These are phyloP conservation scores for Donacobius atricapilla DNA, from an alignment of 2,113 vertebrate species.

Conservation along the genomic window DNA sequence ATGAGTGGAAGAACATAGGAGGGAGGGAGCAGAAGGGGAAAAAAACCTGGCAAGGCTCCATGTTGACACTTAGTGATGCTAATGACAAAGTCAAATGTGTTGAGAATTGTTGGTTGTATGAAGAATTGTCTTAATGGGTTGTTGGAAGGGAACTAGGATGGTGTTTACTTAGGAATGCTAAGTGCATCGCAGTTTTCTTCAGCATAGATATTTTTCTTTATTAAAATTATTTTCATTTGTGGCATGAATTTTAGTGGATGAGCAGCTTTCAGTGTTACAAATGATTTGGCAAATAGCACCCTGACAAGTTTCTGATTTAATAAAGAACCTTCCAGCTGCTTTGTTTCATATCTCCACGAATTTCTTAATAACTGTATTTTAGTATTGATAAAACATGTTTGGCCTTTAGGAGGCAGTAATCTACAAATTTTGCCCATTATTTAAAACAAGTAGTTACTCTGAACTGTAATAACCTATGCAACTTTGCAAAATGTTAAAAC, in stretches of 20 bases:
- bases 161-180: not conserved
- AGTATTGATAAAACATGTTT: not conserved
- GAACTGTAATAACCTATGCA: not conserved
- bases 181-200: not conserved
- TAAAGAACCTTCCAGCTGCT: not conserved
- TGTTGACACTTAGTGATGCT: not conserved
- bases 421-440: not conserved
- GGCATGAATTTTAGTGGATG: not conserved
- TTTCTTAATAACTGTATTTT: not conserved
- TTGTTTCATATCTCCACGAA: not conserved
- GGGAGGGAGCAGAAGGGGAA: not conserved
- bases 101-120: not conserved
- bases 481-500: not conserved
- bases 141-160: not conserved
- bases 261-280: not conserved
- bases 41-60: accelerated
- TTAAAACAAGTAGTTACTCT: not conserved
- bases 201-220: not conserved
- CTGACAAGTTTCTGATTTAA: not conserved
- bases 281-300: not conserved
- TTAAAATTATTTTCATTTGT: not conserved
- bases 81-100: not conserved
- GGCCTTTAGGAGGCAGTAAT: conserved; percentile 23
- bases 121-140: not conserved
- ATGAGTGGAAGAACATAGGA: not conserved